Base-by-base conservation (phyloP, 2,888 invertebrate genomes). In the Morpho deidamia region DNA sequence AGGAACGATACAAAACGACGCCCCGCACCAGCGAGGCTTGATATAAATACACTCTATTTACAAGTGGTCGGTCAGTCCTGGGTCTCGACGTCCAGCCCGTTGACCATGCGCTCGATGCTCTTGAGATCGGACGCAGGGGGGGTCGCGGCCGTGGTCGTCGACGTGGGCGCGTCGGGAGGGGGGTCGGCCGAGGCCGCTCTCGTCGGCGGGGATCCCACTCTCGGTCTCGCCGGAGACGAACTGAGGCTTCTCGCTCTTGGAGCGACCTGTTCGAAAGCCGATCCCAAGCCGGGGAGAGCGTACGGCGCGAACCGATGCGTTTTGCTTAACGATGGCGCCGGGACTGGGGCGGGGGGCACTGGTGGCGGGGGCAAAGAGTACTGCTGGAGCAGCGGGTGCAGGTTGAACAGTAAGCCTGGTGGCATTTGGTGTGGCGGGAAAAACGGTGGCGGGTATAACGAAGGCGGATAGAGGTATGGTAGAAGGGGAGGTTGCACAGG, bases 21-120 rank as follows among this genome's bases (percentile, higher is more conserved):
- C 75, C 77, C 74, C 76, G 72, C 67, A 11, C 42, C 61, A 69
- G 63, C 70, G 67, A 65, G 72, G 71, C 70, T 68, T 67, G 68
- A 75, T 78, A 83, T 86, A 86, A 87, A 87, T 84, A 88, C 80
- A 85, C 77, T 79, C 79, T 88, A 88, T 88, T 68, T 88, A 88
- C 88, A 88, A 56, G 67, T 66, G 68, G 44, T 48, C 44, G 76
- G 74, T 87, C 86, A 88, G 84, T 89, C 89, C 87, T 81, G 92
- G 65, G 94, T 92, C 80, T 95, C 95, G 65, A 96, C 96, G 81
- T 98, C 97, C 62, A 98, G 91, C 11, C 97, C 98, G 85, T 97
- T 98, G 66, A 98, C 97, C 98, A 98, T 98, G 81, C 97, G 96
- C 89, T 98, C 98, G 90, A 98, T 98, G 82, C 95, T 97, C 87